phyloP scores from a whole-genome alignment of 2,888 invertebrate species.

The Dusona sp. region DNA sequence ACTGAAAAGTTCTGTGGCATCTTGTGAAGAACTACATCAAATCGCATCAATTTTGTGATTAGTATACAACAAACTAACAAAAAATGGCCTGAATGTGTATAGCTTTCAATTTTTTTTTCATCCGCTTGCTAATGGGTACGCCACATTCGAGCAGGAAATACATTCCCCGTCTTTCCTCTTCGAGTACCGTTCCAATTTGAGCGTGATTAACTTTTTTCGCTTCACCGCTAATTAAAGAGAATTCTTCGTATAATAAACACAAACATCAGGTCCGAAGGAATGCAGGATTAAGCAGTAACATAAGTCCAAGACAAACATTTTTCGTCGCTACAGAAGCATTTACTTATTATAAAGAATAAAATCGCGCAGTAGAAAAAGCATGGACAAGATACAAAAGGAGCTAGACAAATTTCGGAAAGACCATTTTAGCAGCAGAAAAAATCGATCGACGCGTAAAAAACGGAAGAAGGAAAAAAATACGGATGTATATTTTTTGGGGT shows the following conservation, averaged over 20 bases:
- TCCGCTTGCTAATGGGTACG: background rate
- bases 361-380: background rate
- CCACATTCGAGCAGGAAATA: background rate
- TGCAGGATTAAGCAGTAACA: too few relatives aligned
- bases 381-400: background rate
- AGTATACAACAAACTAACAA: too few relatives aligned
- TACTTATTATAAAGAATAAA: too few relatives aligned
- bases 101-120: background rate
- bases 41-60: too few relatives aligned
- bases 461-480: background rate
- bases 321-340: too few relatives aligned
- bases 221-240: background rate
- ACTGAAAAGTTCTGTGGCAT: too few relatives aligned
- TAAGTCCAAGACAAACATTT: too few relatives aligned
- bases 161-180: background rate
- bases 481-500: background rate
- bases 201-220: background rate
- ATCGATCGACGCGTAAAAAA: background rate
- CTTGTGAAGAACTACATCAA: too few relatives aligned
- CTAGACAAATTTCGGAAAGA: constrained; percentile 9
- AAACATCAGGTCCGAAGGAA: background rate
- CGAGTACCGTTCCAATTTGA: background rate
- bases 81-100: too few relatives aligned
- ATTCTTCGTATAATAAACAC: background rate
- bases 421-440: background rate